phyloP scores from a whole-genome alignment of 1,140 invertebrate genomes.

The Alviniconcha marisindica region DNA sequence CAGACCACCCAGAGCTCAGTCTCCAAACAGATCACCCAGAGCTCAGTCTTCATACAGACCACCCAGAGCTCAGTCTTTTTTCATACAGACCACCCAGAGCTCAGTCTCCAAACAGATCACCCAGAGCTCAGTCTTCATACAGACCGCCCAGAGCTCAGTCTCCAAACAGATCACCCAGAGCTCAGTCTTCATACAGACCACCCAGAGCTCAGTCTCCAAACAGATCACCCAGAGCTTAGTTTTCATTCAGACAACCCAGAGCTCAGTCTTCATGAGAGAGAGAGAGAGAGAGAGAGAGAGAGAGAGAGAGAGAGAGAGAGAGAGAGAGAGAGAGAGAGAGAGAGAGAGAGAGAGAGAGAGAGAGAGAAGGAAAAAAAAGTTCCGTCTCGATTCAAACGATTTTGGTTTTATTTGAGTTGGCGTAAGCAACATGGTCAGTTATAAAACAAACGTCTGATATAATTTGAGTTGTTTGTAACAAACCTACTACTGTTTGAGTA shows the following conservation, averaged over 20 bases:
- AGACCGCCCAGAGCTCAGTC: not conserved
- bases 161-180: not conserved
- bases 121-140: not conserved
- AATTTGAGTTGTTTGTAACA: too few relatives aligned
- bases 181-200: not conserved
- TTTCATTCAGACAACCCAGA: not conserved
- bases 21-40: too few relatives aligned
- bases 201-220: not conserved
- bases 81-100: too few relatives aligned
- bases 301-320: conserved; percentile 11
- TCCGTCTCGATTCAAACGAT: not conserved
- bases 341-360: not conserved
- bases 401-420: too few relatives aligned
- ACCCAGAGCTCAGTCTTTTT: too few relatives aligned
- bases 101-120: not conserved
- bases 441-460: not conserved
- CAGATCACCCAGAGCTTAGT: not conserved
- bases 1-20: not conserved
- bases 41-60: too few relatives aligned
- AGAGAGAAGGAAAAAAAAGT: not conserved
- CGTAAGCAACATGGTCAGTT: too few relatives aligned
- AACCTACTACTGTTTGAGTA: not conserved
- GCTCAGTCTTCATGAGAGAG: not conserved
- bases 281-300: conserved; percentile 1
- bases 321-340: not conserved